A percentile compares a stretch with the other conserved stretches of the same genome.
Conservation (phyloP, 2,888 invertebrate species). For the Toxonevra muliebris region DNA sequence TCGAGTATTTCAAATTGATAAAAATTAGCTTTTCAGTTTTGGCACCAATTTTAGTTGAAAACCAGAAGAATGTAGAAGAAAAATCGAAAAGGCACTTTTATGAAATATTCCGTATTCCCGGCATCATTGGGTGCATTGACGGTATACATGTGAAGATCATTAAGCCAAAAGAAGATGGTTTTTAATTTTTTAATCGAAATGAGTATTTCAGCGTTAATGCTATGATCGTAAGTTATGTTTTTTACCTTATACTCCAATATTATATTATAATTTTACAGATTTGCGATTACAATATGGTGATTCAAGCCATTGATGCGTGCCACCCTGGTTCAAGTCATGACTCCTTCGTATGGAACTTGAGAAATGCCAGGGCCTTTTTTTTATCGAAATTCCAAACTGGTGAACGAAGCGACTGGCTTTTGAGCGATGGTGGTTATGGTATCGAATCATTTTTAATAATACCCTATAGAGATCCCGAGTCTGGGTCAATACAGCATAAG, state of each 20-base stretch:
- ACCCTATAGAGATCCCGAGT: conserved; percentile 17
- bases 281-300: conserved; percentile 19
- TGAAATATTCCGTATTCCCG: no score
- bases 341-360: conserved; percentile 14
- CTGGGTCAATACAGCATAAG: conserved; percentile 15
- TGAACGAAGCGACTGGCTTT: conserved; percentile 8
- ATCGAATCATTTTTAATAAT: conserved; percentile 21
- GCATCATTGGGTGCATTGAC: conserved; percentile 16
- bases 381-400: not conserved
- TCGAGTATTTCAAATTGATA: no score
- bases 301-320: conserved; percentile 11
- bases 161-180: conserved; percentile 13
- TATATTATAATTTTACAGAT: not conserved
- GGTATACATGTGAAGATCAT: conserved; percentile 14
- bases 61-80: no score
- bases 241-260: not conserved
- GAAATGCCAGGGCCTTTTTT: conserved; percentile 10
- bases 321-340: conserved; percentile 14
- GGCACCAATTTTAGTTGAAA: no score
- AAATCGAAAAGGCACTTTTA: no score
- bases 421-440: conserved; percentile 24
- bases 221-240: conserved; percentile 10
- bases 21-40: no score
- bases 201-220: conserved; percentile 17
- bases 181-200: conserved; percentile 15